Evolutionary conservation across 2,797 vertebrate genomes (phyloP).

Genomic region (Rhinella marina): DNA sequence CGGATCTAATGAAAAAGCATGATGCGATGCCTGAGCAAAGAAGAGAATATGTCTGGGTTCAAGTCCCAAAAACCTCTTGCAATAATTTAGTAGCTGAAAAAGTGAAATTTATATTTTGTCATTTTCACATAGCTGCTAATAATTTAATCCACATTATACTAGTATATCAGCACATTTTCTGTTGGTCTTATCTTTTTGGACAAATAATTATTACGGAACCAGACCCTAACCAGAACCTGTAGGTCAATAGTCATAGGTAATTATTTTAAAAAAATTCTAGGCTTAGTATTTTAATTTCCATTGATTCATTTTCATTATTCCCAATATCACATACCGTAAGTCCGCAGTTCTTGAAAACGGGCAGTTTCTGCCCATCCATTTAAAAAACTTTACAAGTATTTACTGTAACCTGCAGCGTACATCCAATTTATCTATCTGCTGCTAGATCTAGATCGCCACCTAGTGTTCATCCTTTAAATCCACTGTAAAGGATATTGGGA

Average conservation of each 20-base stretch:
- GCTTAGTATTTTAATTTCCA: neutral
- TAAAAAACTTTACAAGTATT: neutral
- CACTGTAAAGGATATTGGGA: conserved; percentile 8
- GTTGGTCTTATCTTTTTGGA: neutral
- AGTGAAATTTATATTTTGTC: no score
- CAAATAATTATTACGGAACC: no score
- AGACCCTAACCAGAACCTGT: neutral
- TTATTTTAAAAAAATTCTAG: neutral
- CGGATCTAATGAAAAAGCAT: no score
- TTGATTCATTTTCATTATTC: neutral
- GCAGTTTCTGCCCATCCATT: neutral
- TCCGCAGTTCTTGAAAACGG: neutral
- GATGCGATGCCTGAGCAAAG: no score
- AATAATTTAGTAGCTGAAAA: no score
- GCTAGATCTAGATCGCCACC: conserved; percentile 45
- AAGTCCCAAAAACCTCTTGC: no score
- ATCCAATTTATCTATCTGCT: conserved; percentile 7
- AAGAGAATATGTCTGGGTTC: no score
- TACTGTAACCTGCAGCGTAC: neutral
- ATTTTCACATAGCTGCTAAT: neutral
- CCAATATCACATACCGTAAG: neutral
- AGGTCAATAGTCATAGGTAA: no score
- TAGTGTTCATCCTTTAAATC: conserved; percentile 37
- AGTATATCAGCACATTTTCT: neutral
- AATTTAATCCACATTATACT: neutral